Percentiles rank a stretch among this genome's conserved stretches.
These are phyloP conservation scores for Drosophila virilis DNA, from an alignment of 1,140 invertebrate species.

Conservation along the genomic window DNA sequence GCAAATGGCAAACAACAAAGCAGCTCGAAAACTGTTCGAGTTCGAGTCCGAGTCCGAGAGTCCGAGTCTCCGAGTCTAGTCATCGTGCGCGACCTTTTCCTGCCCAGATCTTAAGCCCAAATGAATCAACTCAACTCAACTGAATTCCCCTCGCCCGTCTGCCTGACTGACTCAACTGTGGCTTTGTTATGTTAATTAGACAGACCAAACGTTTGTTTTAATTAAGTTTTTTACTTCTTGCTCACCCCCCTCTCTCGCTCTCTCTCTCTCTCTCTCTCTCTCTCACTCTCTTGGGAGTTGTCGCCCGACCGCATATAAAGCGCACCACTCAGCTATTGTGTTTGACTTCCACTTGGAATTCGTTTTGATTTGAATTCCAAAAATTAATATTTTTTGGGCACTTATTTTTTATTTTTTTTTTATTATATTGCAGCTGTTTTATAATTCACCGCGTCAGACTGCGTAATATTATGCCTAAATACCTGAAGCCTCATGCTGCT, in stretches of 20 bases:
- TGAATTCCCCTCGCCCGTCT: slow-evolving; percentile 14
- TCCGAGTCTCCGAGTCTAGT: slow-evolving; percentile 6
- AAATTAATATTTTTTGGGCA: slow-evolving; percentile 46
- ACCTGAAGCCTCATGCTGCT: background rate
- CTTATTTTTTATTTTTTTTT: slow-evolving; percentile 11
- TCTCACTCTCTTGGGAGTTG: slow-evolving; percentile 34
- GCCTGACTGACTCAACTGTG: slow-evolving; percentile 57
- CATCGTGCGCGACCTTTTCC: slow-evolving; percentile 47
- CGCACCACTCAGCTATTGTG: slow-evolving; percentile 39
- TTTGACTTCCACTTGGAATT: slow-evolving; percentile 39
- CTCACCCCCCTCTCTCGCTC: background rate
- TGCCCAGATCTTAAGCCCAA: slow-evolving; percentile 38
- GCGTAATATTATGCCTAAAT: slow-evolving; percentile 37
- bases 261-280: background rate
- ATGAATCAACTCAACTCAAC: slow-evolving; percentile 42
- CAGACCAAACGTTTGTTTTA: slow-evolving; percentile 79
- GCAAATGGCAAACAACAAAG: slow-evolving; percentile 59
- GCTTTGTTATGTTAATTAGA: slow-evolving; percentile 78
- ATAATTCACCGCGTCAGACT: background rate
- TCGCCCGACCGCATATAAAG: slow-evolving; percentile 62
- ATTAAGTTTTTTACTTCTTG: slow-evolving; percentile 54
- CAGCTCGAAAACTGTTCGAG: slow-evolving; percentile 60
- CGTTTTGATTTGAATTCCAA: slow-evolving; percentile 68
- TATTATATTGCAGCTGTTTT: slow-evolving; percentile 29
- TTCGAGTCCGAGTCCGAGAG: background rate